Base-by-base conservation (phyloP, 2,113 vertebrate species). In the Ptilorrhoa leucosticta region DNA sequence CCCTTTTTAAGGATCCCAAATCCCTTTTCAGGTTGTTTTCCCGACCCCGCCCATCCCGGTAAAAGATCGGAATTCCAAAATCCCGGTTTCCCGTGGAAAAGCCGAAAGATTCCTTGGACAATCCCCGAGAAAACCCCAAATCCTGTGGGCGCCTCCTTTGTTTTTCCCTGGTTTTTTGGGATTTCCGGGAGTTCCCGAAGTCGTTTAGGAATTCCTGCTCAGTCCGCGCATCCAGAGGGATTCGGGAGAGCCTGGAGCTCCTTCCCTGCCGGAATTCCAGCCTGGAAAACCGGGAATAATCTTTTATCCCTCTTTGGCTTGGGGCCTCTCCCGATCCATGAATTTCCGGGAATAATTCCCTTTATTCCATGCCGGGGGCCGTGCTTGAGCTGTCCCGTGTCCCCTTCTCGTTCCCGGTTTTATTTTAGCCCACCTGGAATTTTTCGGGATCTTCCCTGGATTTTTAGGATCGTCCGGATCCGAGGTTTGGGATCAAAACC, bases 331-430 rank as follows among this genome's bases (percentile, higher is more conserved):
- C 60, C 15, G 10, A 24, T 22, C 39, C 12, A 4, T 21, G 51
- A n/a, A 58, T 53, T 53, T 14, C 50, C 42, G 68, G n/a, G 22
- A 27, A 15, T 23, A 6, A 15, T 40, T 13, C 54, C 24, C 3
- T 11, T 40, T 11, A 7, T 15, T 18, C 28, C n/a, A 37, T 33
- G 21, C 37, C 30, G 10, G 54, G 35, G 33, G 23, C 40, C 1
- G 2, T 12, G 61, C 51, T 19, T 3, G 0, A 1, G 9, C 24
- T 8, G 22, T 18, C 40, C 60, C n/a, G 13, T 15, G 8, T 13
- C 17, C 51, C 50, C 2, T 51, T 28, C 17, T 15, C 63, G n/a
- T 47, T 66, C 33, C 64, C 64, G 26, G 42, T 19, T n/a, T 7
- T 7, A 4, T n/a, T 13, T 26, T 8, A 40, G 15, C 30, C 40